Percentiles rank a stretch among this genome's conserved stretches.
Evolutionary conservation across 1,140 invertebrate genomes (phyloP).

Genomic region (Polypedilum vanderplanki): DNA sequence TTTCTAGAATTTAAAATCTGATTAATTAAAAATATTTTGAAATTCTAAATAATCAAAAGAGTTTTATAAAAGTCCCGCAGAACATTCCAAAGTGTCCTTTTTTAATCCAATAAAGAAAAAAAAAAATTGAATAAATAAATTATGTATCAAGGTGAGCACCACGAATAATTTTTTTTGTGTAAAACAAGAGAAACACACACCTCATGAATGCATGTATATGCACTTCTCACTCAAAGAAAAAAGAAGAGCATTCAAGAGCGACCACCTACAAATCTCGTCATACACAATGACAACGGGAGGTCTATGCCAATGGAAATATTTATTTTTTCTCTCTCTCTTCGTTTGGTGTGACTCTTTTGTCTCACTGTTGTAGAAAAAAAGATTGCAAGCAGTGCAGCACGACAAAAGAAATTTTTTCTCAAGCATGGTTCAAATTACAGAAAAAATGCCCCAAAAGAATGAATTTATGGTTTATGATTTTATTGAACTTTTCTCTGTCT

Average conservation of each 20-base stretch:
- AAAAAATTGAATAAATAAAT: no score
- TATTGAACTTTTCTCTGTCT: constrained; percentile 26
- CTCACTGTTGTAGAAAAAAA: not conserved
- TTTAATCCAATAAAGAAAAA: no score
- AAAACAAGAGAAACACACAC: not conserved
- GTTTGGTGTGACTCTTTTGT: not conserved
- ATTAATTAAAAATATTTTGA: no score
- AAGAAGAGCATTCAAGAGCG: not conserved
- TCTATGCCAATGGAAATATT: not conserved
- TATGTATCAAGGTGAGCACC: not conserved
- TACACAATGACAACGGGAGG: constrained; percentile 9
- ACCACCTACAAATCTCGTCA: constrained; percentile 14
- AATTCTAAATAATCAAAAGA: no score
- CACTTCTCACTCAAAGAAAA: no score
- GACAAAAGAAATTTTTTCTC: not conserved
- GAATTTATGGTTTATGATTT: constrained; percentile 27
- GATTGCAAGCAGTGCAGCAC: constrained; percentile 7
- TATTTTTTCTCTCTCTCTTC: not conserved
- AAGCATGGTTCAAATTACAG: not conserved
- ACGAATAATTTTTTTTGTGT: not conserved
- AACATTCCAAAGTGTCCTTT: no score
- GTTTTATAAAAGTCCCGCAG: no score
- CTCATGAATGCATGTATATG: not conserved
- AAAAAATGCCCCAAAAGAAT: constrained; percentile 4
- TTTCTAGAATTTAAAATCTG: no score